phyloP scores from a whole-genome alignment of 92 coral and sea anemone genomes.

The Palythoa grandis region DNA sequence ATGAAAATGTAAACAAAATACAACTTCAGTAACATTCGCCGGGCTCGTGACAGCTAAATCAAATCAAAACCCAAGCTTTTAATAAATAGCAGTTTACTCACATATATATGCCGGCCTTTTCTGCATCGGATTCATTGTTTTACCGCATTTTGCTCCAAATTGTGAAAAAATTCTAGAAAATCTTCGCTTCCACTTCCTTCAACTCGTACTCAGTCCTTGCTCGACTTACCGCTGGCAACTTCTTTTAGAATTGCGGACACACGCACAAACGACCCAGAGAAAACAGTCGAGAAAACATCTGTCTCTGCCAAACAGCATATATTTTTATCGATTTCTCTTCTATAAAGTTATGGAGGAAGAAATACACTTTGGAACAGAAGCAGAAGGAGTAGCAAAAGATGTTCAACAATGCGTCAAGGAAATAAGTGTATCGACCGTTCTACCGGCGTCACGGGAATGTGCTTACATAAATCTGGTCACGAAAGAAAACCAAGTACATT shows the following conservation, averaged over 20 bases:
- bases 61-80: background rate
- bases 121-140: conserved; percentile 35
- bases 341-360: conserved; percentile 65
- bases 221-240: conserved; percentile 13
- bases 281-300: background rate
- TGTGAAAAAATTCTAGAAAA: background rate
- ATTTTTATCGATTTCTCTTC: background rate
- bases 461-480: conserved; percentile 88
- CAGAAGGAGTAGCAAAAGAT: conserved; percentile 77
- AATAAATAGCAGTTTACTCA: conserved; percentile 10
- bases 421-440: conserved; percentile 70
- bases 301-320: background rate
- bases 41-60: too few species aligned
- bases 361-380: conserved; percentile 93
- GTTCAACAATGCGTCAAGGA: conserved; percentile 74
- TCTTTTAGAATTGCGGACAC: background rate
- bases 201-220: conserved; percentile 10
- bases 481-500: conserved; percentile 64
- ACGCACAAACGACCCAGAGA: background rate
- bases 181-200: background rate
- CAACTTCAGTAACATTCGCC: background rate
- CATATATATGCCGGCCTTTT: conserved; percentile 44
- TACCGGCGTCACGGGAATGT: conserved; percentile 71
- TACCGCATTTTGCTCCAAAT: too few species aligned
- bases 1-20: background rate